Base-by-base conservation (phyloP, 1,140 invertebrate species). In the Heliothis virescens region DNA sequence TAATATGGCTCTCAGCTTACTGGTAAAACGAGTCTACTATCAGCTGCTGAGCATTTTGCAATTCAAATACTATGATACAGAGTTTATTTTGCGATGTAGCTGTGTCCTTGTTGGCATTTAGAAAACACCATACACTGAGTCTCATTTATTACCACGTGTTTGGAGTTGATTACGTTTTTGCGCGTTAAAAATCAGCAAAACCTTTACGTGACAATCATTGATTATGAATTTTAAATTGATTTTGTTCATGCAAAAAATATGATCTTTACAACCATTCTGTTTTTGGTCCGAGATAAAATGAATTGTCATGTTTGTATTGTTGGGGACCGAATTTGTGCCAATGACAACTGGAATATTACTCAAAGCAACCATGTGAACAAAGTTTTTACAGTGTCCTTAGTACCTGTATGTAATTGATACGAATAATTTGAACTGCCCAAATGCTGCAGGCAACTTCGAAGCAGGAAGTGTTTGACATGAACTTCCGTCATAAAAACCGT, bases 1-100 rank as follows among this genome's bases (percentile, higher is more conserved):
- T 41, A 71, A 72, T 55, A 72, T 72, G 69, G 52, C 52, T 72
- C 69, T 53, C 52, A 55, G 53, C 69, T 57, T 72, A 72, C 52
- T 72, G 26, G 69, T 57, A 55, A 57, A 72, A 57, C 67, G 5
- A 72, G 52, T 72, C 26, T 1, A 41, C 15, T 26, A 34, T 41
- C 5, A 13, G 18, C n/a, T 48, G 16, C 10, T 16, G 16, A 18
- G 34, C n/a, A 67, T 48, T 48, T 12, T 18, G 12, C 34, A 48
- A 15, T 34, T 57, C 29, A 34, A 26, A 10, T 2, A 13, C 41
- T 72, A 26, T 57, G n/a, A 18, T 12, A 41, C 41, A 57, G 18
- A 72, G 69, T 29, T 72, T 41, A 57, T 16, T 55, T 72, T 72
- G 16, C 50, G 2, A 5, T 12, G 52, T 57, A 1, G 21, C 1